These are phyloP conservation scores for Eupithecia subfuscata DNA, from an alignment of 2,888 invertebrate genomes.

Conservation along the genomic window DNA sequence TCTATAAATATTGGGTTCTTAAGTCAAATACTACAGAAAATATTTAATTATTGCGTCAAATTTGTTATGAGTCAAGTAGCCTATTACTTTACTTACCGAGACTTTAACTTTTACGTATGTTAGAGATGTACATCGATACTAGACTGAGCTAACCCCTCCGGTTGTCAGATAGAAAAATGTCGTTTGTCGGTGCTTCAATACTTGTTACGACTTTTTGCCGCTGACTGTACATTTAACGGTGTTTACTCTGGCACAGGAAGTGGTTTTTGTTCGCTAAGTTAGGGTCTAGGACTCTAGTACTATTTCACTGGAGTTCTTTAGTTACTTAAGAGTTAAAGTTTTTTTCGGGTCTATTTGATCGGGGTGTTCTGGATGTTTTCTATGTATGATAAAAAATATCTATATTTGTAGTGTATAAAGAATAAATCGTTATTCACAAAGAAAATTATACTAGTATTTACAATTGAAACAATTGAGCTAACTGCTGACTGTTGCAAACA, in stretches of 20 bases:
- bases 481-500: too few species aligned
- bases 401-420: too few species aligned
- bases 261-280: not conserved
- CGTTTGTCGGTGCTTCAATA: conserved; percentile 18
- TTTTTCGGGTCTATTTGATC: not conserved
- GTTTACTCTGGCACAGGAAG: conserved; percentile 5
- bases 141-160: not conserved
- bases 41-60: too few species aligned
- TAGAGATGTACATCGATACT: not conserved
- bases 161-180: conserved; percentile 9
- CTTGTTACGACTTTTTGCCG: not conserved
- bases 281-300: not conserved
- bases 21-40: too few species aligned
- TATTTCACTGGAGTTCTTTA: not conserved
- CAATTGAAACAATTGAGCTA: too few species aligned
- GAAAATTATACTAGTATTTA: too few species aligned
- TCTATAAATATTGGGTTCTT: too few species aligned
- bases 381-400: too few species aligned
- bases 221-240: conserved; percentile 14
- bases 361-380: too few species aligned
- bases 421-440: too few species aligned
- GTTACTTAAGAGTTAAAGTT: not conserved
- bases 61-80: too few species aligned
- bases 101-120: not conserved
- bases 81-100: too few species aligned